phyloP scores from a whole-genome alignment of 1,140 invertebrate species.

The Euschistus heros region DNA sequence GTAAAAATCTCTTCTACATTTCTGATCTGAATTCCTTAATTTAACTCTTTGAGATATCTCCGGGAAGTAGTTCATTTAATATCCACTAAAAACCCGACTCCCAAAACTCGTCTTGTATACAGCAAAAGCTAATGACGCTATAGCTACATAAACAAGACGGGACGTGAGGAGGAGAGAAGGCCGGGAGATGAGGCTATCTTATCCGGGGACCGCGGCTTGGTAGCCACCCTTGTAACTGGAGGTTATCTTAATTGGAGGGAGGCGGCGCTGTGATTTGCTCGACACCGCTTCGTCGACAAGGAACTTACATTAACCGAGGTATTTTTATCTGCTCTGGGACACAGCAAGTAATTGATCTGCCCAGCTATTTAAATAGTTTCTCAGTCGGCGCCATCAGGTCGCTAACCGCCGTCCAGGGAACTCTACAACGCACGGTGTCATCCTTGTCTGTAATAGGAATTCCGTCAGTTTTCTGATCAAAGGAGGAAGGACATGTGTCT shows the following conservation, averaged over 20 bases:
- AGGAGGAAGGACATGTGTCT: no score
- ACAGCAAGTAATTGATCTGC: conserved; percentile 11
- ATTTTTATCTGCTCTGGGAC: conserved; percentile 19
- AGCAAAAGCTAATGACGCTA: no score
- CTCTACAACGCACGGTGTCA: no score
- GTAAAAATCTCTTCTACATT: no score
- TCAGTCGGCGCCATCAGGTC: conserved; percentile 1
- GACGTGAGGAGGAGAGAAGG: not conserved
- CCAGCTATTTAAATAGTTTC: not conserved
- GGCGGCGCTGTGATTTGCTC: conserved; percentile 9
- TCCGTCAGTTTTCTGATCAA: no score
- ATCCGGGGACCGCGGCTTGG: not conserved
- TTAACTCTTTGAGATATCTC: no score
- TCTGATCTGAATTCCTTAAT: no score
- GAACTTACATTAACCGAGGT: conserved; percentile 19
- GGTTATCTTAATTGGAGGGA: conserved; percentile 22
- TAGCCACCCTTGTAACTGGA: conserved; percentile 13
- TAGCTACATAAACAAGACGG: no score
- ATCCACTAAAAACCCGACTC: no score
- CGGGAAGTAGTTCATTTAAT: no score
- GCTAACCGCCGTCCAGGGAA: not conserved
- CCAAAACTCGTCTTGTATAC: no score
- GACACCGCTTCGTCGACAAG: conserved; percentile 1
- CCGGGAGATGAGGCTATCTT: not conserved
- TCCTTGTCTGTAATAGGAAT: no score